These are phyloP conservation scores for Physocephala rufipes DNA, from an alignment of 2,888 invertebrate genomes.

Conservation along the genomic window DNA sequence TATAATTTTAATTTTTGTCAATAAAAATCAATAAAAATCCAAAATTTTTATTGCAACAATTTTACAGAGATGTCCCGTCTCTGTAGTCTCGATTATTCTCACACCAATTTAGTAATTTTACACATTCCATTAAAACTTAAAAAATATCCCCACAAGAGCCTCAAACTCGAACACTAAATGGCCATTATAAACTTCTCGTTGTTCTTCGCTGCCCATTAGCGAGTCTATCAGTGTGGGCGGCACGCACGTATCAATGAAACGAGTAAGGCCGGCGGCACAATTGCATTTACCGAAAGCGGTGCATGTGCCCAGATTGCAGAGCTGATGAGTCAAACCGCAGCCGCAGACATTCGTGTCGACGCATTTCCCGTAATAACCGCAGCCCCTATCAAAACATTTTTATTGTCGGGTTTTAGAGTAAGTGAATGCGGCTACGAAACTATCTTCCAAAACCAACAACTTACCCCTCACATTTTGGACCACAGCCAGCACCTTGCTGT, in stretches of 20 bases:
- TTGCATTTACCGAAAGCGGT: conserved; percentile 52
- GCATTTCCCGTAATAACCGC: conserved; percentile 59
- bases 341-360: conserved; percentile 60
- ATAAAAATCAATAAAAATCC: too few relatives aligned
- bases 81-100: too few relatives aligned
- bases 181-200: conserved; percentile 46
- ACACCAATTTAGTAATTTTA: too few relatives aligned
- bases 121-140: conserved; percentile 45
- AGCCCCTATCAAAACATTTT: conserved; percentile 48
- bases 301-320: conserved; percentile 53
- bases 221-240: conserved; percentile 41
- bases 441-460: conserved; percentile 21
- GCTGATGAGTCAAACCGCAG: conserved; percentile 56
- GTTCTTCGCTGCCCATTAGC: conserved; percentile 45
- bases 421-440: background rate
- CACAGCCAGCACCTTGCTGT: conserved; percentile 56
- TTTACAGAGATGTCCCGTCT: too few relatives aligned
- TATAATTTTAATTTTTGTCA: background rate
- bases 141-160: conserved; percentile 54
- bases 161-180: conserved; percentile 55
- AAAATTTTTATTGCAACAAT: conserved; percentile 23
- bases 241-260: conserved; percentile 56
- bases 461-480: conserved; percentile 60
- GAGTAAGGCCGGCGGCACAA: conserved; percentile 51
- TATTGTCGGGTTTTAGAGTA: background rate